Base-by-base conservation (phyloP, 2,888 invertebrate genomes). In the Apotomis capreana region DNA sequence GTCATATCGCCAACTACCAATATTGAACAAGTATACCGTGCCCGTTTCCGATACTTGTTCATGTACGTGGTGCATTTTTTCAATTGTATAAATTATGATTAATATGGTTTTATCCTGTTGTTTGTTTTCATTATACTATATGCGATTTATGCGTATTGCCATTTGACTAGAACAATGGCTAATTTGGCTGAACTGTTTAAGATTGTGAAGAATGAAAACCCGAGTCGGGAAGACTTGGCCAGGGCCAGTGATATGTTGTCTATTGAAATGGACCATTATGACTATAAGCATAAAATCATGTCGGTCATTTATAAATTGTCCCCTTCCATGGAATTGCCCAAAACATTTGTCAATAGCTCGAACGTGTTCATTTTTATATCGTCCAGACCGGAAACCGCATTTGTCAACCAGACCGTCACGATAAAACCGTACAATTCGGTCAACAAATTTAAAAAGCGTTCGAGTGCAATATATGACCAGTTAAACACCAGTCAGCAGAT, bases 231-330 rank as follows among this genome's bases (percentile, higher is more conserved):
- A 51, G 51, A 51, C 5, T 51, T 51, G 51, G 12, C 6, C 51
- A 51, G 2, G 1, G 51, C 51, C 10, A 51, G 51, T 51, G 51
- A 12, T n/a, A 10, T 5, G 51, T 12, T 51, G n/a, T 51, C 51
- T 4, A 51, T 51, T 4, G 51, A 51, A 12, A 9, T 51, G 51
- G 51, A 51, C 8, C 51, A 51, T 12, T 6, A 4, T 51, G 8
- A 51, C n/a, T 51, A 51, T 51, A 51, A 51, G n/a, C 51, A 12
- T 51, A 51, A 12, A 51, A 51, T 51, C 51, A 51, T 51, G 51
- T 51, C 51, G 3, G 12, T 51, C 1, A 51, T 51, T 8, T 51
- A 51, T 51, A 51, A 51, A 51, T 51, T 51, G 8, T 10, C 51
- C 12, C 51, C 51, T 51, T 12, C 51, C 3, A 5, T 51, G 8